These are phyloP conservation scores for Melanostoma mellinum DNA, from an alignment of 2,888 invertebrate species.

Conservation along the genomic window DNA sequence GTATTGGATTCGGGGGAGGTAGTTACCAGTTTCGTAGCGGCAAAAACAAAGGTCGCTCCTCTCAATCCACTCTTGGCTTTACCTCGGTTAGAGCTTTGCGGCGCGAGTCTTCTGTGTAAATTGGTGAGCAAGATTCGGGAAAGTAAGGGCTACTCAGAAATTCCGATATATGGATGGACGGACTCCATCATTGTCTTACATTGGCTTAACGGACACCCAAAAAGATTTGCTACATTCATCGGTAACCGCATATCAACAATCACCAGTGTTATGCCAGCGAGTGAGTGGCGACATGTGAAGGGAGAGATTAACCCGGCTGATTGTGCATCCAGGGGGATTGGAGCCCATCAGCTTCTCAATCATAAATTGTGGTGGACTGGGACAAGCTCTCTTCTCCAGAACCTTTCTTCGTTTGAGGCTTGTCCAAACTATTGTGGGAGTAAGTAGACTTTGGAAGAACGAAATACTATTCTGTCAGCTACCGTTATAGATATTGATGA, in stretches of 20 bases:
- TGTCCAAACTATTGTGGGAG: background rate
- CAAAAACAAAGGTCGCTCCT: constrained; percentile 16
- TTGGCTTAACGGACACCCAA: constrained; percentile 32
- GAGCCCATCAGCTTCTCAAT: background rate
- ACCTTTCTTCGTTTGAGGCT: no score
- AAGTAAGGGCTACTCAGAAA: background rate
- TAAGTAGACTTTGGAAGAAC: constrained; percentile 27
- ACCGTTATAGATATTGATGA: background rate
- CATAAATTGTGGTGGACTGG: background rate
- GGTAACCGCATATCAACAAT: constrained; percentile 15
- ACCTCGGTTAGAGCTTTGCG: constrained; percentile 28
- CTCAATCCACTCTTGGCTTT: background rate
- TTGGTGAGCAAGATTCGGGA: background rate
- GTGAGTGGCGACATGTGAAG: constrained; percentile 1
- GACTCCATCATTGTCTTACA: constrained; percentile 28
- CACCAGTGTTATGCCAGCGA: constrained; percentile 1
- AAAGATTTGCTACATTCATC: constrained; percentile 12
- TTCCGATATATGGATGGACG: constrained; percentile 32
- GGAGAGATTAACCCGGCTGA: no score
- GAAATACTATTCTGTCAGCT: constrained; percentile 8
- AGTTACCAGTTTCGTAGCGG: background rate
- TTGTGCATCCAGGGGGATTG: constrained; percentile 12
- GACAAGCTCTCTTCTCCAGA: no score
- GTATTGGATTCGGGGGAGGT: background rate
- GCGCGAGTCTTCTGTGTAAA: constrained; percentile 6